A percentile compares a stretch with the other conserved stretches of the same genome.
Conservation (phyloP, 2,888 invertebrate genomes). For the Morpho helenor region DNA sequence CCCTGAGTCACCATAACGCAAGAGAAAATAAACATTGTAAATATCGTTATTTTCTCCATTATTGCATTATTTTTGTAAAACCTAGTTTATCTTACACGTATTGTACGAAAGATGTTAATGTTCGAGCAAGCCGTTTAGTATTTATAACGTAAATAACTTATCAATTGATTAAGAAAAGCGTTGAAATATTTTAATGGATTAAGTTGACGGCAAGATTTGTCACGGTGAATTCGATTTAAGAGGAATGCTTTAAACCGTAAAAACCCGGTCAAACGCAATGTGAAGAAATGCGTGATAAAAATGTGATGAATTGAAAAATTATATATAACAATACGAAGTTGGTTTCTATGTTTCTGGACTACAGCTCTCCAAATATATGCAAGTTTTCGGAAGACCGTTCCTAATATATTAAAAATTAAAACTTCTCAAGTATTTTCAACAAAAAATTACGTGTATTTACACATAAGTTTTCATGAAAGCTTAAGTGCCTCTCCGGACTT, state of each 20-base stretch:
- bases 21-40: background rate
- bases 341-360: too few relatives aligned
- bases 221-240: background rate
- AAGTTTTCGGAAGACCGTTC: too few relatives aligned
- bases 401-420: too few relatives aligned
- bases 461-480: too few relatives aligned
- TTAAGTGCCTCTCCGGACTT: too few relatives aligned
- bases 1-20: background rate
- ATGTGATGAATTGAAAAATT: background rate
- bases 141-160: slow-evolving; percentile 2
- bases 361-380: too few relatives aligned
- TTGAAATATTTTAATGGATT: background rate
- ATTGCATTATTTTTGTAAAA: background rate
- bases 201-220: slow-evolving; percentile 2
- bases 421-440: too few relatives aligned
- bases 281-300: background rate
- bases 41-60: background rate
- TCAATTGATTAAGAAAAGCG: slow-evolving; percentile 1
- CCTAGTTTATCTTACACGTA: background rate
- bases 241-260: background rate
- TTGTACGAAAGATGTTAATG: background rate
- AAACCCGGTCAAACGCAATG: background rate
- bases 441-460: too few relatives aligned
- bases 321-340: too few relatives aligned
- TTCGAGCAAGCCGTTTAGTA: background rate